These are phyloP conservation scores for Diachasma alloeum DNA, from an alignment of 1,140 invertebrate genomes.

Conservation along the genomic window DNA sequence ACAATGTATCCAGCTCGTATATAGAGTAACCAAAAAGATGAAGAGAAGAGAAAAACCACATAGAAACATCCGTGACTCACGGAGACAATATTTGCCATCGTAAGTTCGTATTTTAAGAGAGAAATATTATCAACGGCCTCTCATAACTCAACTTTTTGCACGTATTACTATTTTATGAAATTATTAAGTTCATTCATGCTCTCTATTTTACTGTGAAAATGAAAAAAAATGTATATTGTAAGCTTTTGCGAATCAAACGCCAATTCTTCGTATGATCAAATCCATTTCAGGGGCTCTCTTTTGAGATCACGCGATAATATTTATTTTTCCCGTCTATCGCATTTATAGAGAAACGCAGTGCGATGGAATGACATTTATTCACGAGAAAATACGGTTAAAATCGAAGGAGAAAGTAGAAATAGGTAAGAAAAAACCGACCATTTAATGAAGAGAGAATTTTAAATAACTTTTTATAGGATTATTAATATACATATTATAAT, in stretches of 20 bases:
- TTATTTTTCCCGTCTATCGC: background rate
- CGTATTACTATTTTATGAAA: background rate
- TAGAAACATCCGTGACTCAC: background rate
- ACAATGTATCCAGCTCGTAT: background rate
- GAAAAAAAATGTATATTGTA: background rate
- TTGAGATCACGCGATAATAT: background rate
- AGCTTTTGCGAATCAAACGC: background rate
- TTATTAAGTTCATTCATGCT: background rate
- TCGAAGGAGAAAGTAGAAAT: background rate
- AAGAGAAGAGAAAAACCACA: background rate
- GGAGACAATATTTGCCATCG: background rate
- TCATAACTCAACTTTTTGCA: conserved; percentile 8
- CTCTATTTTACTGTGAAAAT: background rate
- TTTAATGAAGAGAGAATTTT: conserved; percentile 16
- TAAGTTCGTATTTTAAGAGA: background rate
- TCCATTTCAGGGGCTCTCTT: background rate
- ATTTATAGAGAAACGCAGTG: background rate
- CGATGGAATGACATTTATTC: too few relatives aligned
- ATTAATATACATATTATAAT: conserved; percentile 22
- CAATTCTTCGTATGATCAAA: background rate
- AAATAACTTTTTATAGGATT: conserved; percentile 27
- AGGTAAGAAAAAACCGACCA: conserved; percentile 24
- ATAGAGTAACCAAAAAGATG: background rate
- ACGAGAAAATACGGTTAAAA: background rate
- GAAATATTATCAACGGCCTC: conserved; percentile 14